These are phyloP conservation scores for Dynastes maya DNA, from an alignment of 2,888 invertebrate genomes.

Conservation along the genomic window DNA sequence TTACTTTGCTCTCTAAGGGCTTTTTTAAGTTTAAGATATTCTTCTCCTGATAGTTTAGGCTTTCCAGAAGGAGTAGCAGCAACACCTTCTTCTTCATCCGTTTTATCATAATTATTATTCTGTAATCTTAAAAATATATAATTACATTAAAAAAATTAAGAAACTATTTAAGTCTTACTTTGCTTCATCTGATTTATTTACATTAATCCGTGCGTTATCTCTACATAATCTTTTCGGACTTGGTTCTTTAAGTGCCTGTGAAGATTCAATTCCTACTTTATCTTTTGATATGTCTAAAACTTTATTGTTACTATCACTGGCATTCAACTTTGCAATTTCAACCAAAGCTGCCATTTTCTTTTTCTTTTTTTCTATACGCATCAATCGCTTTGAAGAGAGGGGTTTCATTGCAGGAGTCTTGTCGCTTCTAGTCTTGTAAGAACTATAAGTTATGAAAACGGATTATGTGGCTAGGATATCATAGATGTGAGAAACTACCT, in stretches of 20 bases:
- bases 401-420: conserved; percentile 41
- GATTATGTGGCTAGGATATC: not conserved
- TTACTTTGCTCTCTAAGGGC: conserved; percentile 64
- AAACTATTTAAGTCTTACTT: not conserved
- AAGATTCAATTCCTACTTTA: conserved; percentile 46
- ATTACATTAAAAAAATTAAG: not conserved
- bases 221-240: conserved; percentile 60
- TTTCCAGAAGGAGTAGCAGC: conserved; percentile 59
- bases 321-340: conserved; percentile 76
- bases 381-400: conserved; percentile 69
- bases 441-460: not conserved
- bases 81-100: conserved; percentile 29
- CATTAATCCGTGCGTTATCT: conserved; percentile 58
- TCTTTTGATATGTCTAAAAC: conserved; percentile 57
- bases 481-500: conserved; percentile 23
- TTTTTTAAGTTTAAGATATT: conserved; percentile 72
- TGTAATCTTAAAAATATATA: conserved; percentile 2
- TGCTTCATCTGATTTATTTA: conserved; percentile 13
- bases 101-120: conserved; percentile 11
- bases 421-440: conserved; percentile 19
- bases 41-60: conserved; percentile 63
- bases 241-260: conserved; percentile 55
- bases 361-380: conserved; percentile 76
- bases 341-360: conserved; percentile 77
- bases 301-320: conserved; percentile 71